These are phyloP conservation scores for Alloscopus bannaensis DNA, from an alignment of 2,888 invertebrate species.

Conservation along the genomic window DNA sequence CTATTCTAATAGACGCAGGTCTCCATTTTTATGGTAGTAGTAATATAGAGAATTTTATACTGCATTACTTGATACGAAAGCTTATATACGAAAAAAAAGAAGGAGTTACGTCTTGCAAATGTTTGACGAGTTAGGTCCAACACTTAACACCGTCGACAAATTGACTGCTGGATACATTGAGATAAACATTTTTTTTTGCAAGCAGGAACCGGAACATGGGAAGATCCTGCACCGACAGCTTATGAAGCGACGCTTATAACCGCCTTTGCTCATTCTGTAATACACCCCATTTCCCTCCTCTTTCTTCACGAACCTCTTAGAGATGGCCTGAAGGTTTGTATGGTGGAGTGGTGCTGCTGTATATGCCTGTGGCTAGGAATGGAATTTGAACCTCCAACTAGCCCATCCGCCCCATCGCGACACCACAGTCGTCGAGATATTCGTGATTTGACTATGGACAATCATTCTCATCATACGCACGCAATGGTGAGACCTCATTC, in stretches of 20 bases:
- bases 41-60: too few relatives aligned
- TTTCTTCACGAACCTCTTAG: constrained; percentile 79
- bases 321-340: constrained; percentile 69
- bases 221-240: constrained; percentile 72
- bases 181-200: constrained; percentile 34
- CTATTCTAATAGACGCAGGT: too few relatives aligned
- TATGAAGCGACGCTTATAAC: constrained; percentile 87
- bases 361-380: constrained; percentile 77
- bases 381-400: constrained; percentile 69
- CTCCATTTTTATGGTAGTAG: too few relatives aligned
- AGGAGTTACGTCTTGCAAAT: neutral
- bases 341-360: constrained; percentile 80
- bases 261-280: constrained; percentile 90
- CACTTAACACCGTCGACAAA: constrained; percentile 49
- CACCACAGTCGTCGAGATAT: constrained; percentile 64
- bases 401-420: constrained; percentile 59
- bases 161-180: constrained; percentile 58
- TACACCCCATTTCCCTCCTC: constrained; percentile 88
- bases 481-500: constrained; percentile 63
- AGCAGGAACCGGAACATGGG: constrained; percentile 70
- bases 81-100: neutral
- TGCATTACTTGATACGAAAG: constrained; percentile 34
- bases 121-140: neutral
- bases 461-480: constrained; percentile 66
- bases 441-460: constrained; percentile 62